phyloP scores from a whole-genome alignment of 2,888 invertebrate species.

The Laspeyria flexula region DNA sequence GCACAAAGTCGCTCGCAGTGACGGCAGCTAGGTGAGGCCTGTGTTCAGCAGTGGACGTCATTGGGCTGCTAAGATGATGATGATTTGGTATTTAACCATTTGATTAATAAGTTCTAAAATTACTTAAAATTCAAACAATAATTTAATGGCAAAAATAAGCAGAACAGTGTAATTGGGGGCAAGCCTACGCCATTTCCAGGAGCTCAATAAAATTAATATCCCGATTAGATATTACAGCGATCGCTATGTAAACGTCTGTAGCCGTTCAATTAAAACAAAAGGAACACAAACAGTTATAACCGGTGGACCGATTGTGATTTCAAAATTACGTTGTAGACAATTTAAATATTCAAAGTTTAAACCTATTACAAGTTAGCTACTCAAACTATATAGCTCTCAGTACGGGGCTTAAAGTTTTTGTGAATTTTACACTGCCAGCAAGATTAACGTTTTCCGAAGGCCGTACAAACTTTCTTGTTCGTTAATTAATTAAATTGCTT shows the following conservation, averaged over 20 bases:
- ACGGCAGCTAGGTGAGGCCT: too few relatives aligned
- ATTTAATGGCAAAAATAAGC: not conserved
- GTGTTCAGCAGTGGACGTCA: too few relatives aligned
- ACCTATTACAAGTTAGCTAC: conserved; percentile 72
- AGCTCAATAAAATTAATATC: conserved; percentile 38
- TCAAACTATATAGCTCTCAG: conserved; percentile 60
- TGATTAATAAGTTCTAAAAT: too few relatives aligned
- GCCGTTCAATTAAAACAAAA: conserved; percentile 45
- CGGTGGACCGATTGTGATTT: conserved; percentile 41
- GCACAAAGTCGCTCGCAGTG: too few relatives aligned
- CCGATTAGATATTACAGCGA: conserved; percentile 32
- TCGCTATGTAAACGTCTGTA: conserved; percentile 31
- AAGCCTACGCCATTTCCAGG: conserved; percentile 1
- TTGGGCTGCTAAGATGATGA: too few relatives aligned
- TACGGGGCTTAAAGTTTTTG: conserved; percentile 74
- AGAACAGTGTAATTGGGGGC: not conserved
- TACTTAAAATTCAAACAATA: not conserved
- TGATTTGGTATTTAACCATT: too few relatives aligned
- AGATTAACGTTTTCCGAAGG: conserved; percentile 63
- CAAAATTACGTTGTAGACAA: conserved; percentile 48
- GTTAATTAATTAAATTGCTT: conserved; percentile 71
- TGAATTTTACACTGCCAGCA: conserved; percentile 71
- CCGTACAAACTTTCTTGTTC: conserved; percentile 57
- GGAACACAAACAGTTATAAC: conserved; percentile 44
- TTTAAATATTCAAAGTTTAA: conserved; percentile 71